phyloP scores from a whole-genome alignment of 2,797 vertebrate species.

The Thalassophryne amazonica region DNA sequence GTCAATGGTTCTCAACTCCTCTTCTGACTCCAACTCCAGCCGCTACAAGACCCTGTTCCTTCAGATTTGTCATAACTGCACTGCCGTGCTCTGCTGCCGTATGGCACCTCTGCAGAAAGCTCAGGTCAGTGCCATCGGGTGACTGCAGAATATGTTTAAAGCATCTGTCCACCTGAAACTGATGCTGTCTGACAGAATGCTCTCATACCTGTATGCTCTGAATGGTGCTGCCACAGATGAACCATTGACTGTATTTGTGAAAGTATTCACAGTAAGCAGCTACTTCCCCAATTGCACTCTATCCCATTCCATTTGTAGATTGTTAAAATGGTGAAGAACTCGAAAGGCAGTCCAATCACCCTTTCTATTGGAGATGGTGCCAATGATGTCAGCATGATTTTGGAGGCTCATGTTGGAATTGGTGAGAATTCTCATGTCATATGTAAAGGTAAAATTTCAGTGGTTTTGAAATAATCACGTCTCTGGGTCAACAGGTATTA shows the following conservation, averaged over 20 bases:
- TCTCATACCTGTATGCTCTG: no score
- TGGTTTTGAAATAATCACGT: background rate
- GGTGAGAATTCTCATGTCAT: slow-evolving; percentile 78
- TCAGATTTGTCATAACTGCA: slow-evolving; percentile 93
- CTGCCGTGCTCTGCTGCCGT: slow-evolving; percentile 93
- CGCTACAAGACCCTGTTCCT: slow-evolving; percentile 90
- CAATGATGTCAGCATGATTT: slow-evolving; percentile 98
- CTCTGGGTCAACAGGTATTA: slow-evolving; percentile 82
- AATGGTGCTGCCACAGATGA: no score
- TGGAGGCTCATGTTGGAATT: slow-evolving; percentile 97
- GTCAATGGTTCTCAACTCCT: slow-evolving; percentile 88
- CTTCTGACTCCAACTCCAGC: slow-evolving; percentile 80
- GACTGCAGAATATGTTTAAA: background rate
- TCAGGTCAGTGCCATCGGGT: slow-evolving; percentile 74
- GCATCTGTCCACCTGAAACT: no score
- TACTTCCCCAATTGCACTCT: background rate
- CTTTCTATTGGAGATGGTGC: slow-evolving; percentile 95
- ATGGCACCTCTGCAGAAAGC: slow-evolving; percentile 98
- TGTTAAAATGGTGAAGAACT: slow-evolving; percentile 97
- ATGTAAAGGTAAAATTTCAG: background rate
- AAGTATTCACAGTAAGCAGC: background rate
- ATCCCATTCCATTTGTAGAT: slow-evolving; percentile 76
- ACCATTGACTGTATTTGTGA: no score
- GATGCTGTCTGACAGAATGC: no score
- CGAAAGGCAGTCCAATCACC: slow-evolving; percentile 91